Evolutionary conservation across 2,888 invertebrate genomes (phyloP), one percentile per base, ranked within the genome.

Genomic region (Dasysyrphus tricinctus): DNA sequence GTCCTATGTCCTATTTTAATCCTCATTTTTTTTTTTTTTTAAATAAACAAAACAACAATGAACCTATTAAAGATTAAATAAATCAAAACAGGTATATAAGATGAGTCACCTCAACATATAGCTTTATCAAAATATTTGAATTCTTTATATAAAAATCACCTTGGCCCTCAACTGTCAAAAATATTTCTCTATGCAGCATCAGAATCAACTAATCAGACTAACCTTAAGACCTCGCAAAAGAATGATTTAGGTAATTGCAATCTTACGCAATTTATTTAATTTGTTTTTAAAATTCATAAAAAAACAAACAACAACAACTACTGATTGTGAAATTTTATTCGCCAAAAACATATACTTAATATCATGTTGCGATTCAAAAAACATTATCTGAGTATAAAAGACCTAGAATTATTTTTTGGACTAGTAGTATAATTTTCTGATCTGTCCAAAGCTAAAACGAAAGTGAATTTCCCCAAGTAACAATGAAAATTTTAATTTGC

Each of bases 241-340:
- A 49, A 19, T 19, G 5, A 49, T 67, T 34, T 34, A 16, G 47
- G 24, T 34, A 67, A 37, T 49, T 49, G 34, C 49, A 67, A 34
- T 34, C 67, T 49, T 49, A 67, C 49, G 67, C 49, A 67, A 67
- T 67, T 49, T 8, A 67, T 7, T 67, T 49, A 47, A 47, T 65
- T 67, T 8, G 32, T 47, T 34, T 29, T 19, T n/a, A n/a, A 54
- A 54, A n/a, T 54, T 54, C 0, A 1, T 0, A 24, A 8, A 54
- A 54, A 32, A 54, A 24, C n/a, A 24, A 24, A 24, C 24, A 24
- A 24, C 24, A 65, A 11, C 9, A 44, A n/a, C 7, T 34, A 37
- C 16, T 34, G 67, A 49, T 67, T 34, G 5, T 49, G 19, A 8
- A 49, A 34, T 67, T 49, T 29, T 29, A n/a, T 44, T 3, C 24